These are phyloP conservation scores for Pelecanoides urinatrix DNA, from an alignment of 2,113 vertebrate genomes.

Conservation along the genomic window DNA sequence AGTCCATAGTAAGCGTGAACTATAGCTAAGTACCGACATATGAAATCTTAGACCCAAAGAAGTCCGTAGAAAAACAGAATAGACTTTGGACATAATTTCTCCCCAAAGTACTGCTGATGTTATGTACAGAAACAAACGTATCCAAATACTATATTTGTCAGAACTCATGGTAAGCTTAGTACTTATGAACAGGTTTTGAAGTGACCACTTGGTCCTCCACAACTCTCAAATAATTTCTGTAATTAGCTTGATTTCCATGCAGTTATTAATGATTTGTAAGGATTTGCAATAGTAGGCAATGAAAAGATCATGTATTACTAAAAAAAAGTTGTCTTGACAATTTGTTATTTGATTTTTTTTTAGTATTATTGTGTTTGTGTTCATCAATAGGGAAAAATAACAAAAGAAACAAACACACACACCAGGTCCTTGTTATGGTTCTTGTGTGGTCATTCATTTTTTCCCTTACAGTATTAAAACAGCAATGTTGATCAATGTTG, in stretches of 20 bases:
- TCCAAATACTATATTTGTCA: neutral
- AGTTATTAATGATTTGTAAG: neutral
- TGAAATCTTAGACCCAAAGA: neutral
- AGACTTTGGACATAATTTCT: neutral
- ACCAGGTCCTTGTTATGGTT: no score
- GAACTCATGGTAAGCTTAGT: neutral
- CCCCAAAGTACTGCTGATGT: neutral
- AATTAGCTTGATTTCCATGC: neutral
- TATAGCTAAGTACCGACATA: neutral
- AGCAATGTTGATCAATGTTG: neutral
- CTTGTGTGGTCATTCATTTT: neutral
- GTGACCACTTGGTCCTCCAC: neutral
- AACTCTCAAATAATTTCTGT: neutral
- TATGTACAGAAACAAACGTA: neutral
- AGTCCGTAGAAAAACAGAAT: neutral
- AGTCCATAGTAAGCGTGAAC: neutral
- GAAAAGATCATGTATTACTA: neutral
- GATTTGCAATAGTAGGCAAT: neutral
- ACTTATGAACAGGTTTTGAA: neutral
- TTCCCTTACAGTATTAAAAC: neutral
- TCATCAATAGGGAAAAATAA: neutral
- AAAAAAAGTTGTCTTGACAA: neutral
- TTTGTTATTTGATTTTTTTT: neutral
- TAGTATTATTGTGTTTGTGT: neutral
- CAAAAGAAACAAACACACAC: neutral